Evolutionary conservation across 1,140 invertebrate genomes (phyloP), one percentile per base, ranked within the genome.

Genomic region (Aphelenchoides besseyi): DNA sequence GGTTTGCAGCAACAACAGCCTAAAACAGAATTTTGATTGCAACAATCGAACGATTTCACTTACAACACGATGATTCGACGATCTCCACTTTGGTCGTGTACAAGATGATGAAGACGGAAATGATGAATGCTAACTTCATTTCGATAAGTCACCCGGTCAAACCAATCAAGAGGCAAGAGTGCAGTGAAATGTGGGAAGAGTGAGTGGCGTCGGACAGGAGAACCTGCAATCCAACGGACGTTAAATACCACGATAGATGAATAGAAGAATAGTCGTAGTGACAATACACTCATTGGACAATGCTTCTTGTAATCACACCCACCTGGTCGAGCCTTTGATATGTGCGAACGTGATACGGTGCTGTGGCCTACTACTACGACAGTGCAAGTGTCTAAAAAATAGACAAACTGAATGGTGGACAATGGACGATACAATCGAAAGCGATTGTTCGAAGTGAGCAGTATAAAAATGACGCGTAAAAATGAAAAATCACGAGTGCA

Each of bases 101-200:
- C 59, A 61, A 2, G n/a, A 61, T n/a, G 30, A 61, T 61, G 59
- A 61, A 61, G 59, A 61, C 59, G 59, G 59, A n/a, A 30, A 29
- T 30, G 2, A 61, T 61, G n/a, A n/a, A 61, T n/a, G 59, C 59
- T 16, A 48, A 23, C 41, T 48, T 48, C 41, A 48, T 48, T 12
- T 48, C 23, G 41, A 48, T 48, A 16, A 23, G 41, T 48, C 12
- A 23, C n/a, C n/a, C 23, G 41, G 41, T 48, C 41, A 48, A 12
- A n/a, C 23, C 41, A 23, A 48, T 23, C 12, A 48, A 23, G 41
- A 48, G 41, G 12, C 41, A 23, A 48, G 23, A 48, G 41, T 48
- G 41, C 12, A 23, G 41, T 48, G 41, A 23, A 48, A 23, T 48
- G 41, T 23, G 41, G 41, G 41, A 23, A 48, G 41, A 16, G 41